Evolutionary conservation across 1,140 invertebrate genomes (phyloP).

Genomic region (Subanguina moxae): DNA sequence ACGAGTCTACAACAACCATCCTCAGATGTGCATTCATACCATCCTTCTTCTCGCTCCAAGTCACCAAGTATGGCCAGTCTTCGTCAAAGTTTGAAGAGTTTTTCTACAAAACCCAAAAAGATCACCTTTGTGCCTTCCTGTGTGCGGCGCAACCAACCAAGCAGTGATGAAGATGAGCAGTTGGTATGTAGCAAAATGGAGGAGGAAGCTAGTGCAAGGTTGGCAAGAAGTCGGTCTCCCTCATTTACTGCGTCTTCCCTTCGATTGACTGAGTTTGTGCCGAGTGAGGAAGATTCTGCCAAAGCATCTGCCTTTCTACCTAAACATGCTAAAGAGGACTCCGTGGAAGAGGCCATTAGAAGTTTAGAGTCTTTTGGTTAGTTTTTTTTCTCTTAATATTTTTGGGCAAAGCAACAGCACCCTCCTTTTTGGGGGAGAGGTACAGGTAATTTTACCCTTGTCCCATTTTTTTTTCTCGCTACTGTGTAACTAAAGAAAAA

Average conservation of each 20-base stretch:
- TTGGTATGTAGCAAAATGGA: neutral
- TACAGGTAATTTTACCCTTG: neutral
- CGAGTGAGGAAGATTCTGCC: neutral
- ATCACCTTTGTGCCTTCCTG: neutral
- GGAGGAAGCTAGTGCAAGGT: neutral
- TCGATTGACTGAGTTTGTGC: slow-evolving; percentile 17
- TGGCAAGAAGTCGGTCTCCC: slow-evolving; percentile 3
- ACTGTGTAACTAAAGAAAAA: no score
- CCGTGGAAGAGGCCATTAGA: slow-evolving; percentile 41
- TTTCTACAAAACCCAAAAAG: slow-evolving; percentile 15
- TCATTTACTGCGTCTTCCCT: slow-evolving; percentile 14
- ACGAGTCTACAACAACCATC: slow-evolving; percentile 5
- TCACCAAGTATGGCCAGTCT: slow-evolving; percentile 29
- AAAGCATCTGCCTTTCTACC: neutral
- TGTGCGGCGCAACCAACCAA: neutral
- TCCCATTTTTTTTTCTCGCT: no score
- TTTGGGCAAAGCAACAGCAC: neutral
- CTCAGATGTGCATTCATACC: neutral
- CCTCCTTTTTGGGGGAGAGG: neutral
- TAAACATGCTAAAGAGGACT: slow-evolving; percentile 13
- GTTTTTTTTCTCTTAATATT: slow-evolving; percentile 4
- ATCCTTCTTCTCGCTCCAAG: slow-evolving; percentile 10
- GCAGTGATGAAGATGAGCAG: neutral
- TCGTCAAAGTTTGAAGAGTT: slow-evolving; percentile 16
- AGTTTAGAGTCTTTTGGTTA: slow-evolving; percentile 39